Base-by-base conservation (phyloP, 2,888 invertebrate species). In the Oligia latruncula region DNA sequence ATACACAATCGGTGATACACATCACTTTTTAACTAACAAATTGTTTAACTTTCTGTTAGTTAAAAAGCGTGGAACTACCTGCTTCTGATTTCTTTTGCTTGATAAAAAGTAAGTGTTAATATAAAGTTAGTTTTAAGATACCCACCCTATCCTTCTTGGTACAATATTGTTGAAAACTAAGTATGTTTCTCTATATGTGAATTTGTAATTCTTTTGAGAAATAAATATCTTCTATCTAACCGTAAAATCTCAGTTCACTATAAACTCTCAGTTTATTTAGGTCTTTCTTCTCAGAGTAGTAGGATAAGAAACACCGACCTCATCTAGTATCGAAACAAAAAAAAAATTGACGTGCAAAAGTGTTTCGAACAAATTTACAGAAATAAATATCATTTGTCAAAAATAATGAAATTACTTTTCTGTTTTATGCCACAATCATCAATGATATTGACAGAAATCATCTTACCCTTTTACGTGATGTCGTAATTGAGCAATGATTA, bases 1-100 rank as follows among this genome's bases (percentile, higher is more conserved):
- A 82, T 82, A 82, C 88, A 81, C 87, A 87, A 87, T 87, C 74
- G 71, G 77, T 68, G 83, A 79, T 86, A 84, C 77, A 64, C 77
- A 87, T 86, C 87, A 75, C 76, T 80, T 84, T 84, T 84, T 84
- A 87, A 86, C 67, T 84, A 85, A 62, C 60, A 74, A 68, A 72
- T 65, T 77, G 71, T 77, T 83, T 74, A 46, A 46, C 11, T 46
- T 46, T 46, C 46, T 46, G 46, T 46, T 46, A 46, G 46, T 11
- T 46, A 46, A 46, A 46, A 46, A 46, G 5, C 49, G 49, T 49
- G 49, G 15, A 49, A 15, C 15, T 49, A 49, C 49, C 49, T 49
- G 49, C 15, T 49, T 49, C 15, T 49, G 15, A 15, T 49, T 15
- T 49, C 15, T 15, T 49, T 49, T 4, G 15, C 49, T 13, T 49